Base-by-base conservation (phyloP, 2,797 vertebrate genomes). In the Cottoperca gobio region DNA sequence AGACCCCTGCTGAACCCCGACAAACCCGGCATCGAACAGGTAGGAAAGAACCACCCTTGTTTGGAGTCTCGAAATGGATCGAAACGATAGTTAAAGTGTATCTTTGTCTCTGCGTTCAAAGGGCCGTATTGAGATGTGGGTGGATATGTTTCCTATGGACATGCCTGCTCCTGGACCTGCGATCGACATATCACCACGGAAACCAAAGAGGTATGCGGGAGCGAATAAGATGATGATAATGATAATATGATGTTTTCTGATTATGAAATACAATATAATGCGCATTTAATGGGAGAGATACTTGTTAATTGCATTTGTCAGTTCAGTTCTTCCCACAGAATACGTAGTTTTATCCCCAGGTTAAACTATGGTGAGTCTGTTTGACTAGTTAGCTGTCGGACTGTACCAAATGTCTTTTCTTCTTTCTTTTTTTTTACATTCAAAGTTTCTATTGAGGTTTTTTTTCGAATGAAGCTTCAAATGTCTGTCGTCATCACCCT, bases 141-240 rank as follows among this genome's bases (percentile, higher is more conserved):
- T 99, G 82, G 98, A 99, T 84, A 99, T 99, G 97, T 99, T 99
- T 86, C 96, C 97, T n/a, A 97, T 97, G 97, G 97, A 99, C 75
- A 96, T 96, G 95, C 95, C 96, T 0, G 96, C 97, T 0, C 98
- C 98, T 0, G 97, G 97, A 79, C 97, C 97, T 0, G 96, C 98
- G 42, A 94, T 95, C 28, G 98, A 96, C 76, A 94, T 98, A 85
- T 95, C 98, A 1, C 98, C 98, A 82, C 93, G 98, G 86, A 99
- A 99, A 93, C 98, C 98, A 77, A 99, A 99, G 94, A 99, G 97
- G 98, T 99, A 94, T 91, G 74, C 14, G 3, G 58, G 21, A 55
- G 42, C 21, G 28, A 28, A 39, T 13, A 7, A 42, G n/a, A 70
- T 9, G 33, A 45, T 26, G 59, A 4, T n/a, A n/a, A n/a, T n/a